These are phyloP conservation scores for Tetragnatha montana DNA, from an alignment of 2,888 invertebrate species.

Conservation along the genomic window DNA sequence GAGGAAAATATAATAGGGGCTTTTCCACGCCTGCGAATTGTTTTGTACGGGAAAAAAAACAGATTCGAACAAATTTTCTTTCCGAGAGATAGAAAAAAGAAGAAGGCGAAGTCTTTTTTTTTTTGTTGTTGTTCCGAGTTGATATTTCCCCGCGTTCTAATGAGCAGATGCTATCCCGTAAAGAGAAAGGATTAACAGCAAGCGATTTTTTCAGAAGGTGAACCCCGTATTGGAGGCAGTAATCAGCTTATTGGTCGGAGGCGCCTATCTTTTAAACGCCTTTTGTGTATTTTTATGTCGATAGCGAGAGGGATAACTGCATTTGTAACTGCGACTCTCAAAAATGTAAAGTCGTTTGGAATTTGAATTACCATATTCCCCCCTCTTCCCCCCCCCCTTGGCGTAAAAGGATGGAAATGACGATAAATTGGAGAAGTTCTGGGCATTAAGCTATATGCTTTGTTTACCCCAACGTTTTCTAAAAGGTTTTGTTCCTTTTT, in stretches of 20 bases:
- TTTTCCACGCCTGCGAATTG: conserved; percentile 20
- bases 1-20: conserved; percentile 53
- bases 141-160: conserved; percentile 52
- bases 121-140: conserved; percentile 29
- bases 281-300: conserved; percentile 4
- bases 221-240: conserved; percentile 32
- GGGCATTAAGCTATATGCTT: background rate
- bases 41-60: conserved; percentile 15
- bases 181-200: conserved; percentile 52
- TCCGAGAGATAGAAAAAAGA: conserved; percentile 6
- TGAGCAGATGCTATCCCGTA: conserved; percentile 45
- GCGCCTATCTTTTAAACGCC: conserved; percentile 22
- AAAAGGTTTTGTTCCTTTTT: background rate
- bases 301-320: background rate
- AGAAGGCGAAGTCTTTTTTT: conserved; percentile 25
- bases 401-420: background rate
- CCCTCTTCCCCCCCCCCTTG: too few relatives aligned
- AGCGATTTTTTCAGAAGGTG: conserved; percentile 40
- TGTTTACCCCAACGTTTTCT: background rate
- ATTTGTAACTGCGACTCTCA: conserved; percentile 1
- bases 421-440: conserved; percentile 1
- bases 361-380: background rate
- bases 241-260: conserved; percentile 47
- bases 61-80: conserved; percentile 20
- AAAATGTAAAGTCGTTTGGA: conserved; percentile 1